These are phyloP conservation scores for Tenebrio molitor DNA, from an alignment of 1,140 invertebrate genomes.

Conservation along the genomic window DNA sequence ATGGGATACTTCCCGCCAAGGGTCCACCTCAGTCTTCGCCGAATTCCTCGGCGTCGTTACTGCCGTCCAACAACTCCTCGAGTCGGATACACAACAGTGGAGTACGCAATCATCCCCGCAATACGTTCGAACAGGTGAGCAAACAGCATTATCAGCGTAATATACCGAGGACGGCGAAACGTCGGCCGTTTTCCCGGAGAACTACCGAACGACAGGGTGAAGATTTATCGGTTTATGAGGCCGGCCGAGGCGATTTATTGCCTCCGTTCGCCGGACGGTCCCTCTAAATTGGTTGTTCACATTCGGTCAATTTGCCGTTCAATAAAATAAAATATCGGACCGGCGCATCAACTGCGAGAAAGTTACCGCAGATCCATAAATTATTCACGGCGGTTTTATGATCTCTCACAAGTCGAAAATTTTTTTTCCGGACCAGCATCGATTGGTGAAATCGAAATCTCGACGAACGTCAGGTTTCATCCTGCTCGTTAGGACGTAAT, in stretches of 20 bases:
- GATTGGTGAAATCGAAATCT: slow-evolving; percentile 13
- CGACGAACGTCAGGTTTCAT: background rate
- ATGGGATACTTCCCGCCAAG: slow-evolving; percentile 69
- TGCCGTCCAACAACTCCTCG: slow-evolving; percentile 52
- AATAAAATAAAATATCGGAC: slow-evolving; percentile 44
- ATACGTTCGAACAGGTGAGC: slow-evolving; percentile 60
- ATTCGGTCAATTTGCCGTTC: slow-evolving; percentile 50
- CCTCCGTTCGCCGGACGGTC: slow-evolving; percentile 16
- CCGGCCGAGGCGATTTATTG: slow-evolving; percentile 42
- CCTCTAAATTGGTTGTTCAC: slow-evolving; percentile 47
- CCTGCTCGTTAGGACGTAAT: no score
- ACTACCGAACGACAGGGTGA: background rate
- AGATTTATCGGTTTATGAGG: slow-evolving; percentile 43
- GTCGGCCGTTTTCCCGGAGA: background rate
- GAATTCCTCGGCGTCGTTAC: slow-evolving; percentile 48
- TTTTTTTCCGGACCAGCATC: background rate
- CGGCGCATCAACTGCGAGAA: slow-evolving; percentile 25
- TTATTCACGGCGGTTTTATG: slow-evolving; percentile 31
- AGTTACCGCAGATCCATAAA: slow-evolving; percentile 36
- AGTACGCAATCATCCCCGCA: slow-evolving; percentile 33
- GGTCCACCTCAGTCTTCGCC: slow-evolving; percentile 64
- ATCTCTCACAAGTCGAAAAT: slow-evolving; percentile 16
- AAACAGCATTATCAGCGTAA: slow-evolving; percentile 8
- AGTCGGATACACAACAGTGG: slow-evolving; percentile 50
- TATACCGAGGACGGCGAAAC: background rate